Percentiles rank a stretch among this genome's conserved stretches.
Evolutionary conservation across 2,113 vertebrate genomes (phyloP).

Genomic region (Eulemur macaco): DNA sequence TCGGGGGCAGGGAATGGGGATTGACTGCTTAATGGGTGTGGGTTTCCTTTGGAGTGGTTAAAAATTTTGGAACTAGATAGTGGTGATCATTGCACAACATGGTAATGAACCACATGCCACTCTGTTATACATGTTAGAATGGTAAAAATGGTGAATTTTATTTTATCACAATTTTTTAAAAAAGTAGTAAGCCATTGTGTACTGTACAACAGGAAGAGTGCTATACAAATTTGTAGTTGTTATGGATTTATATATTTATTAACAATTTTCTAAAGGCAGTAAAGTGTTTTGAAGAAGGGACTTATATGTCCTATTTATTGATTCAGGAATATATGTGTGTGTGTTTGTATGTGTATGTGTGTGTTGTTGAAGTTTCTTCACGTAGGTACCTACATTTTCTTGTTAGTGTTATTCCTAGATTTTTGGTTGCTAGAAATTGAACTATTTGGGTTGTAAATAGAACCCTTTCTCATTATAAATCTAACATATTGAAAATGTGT

Average conservation of each 20-base stretch:
- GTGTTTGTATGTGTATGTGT: too few relatives aligned
- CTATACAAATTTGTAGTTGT: not conserved
- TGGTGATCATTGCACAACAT: not conserved
- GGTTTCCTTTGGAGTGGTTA: not conserved
- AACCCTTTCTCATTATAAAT: not conserved
- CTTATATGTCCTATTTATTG: not conserved
- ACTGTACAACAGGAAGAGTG: not conserved
- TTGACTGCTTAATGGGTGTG: too few relatives aligned
- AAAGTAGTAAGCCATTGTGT: not conserved
- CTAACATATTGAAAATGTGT: not conserved
- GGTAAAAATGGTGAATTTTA: not conserved
- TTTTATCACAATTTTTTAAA: not conserved
- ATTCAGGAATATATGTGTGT: not conserved
- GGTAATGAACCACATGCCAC: not conserved
- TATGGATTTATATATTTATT: not conserved
- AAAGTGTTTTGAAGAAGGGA: not conserved
- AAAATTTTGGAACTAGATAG: not conserved
- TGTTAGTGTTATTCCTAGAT: not conserved
- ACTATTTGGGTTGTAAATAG: not conserved
- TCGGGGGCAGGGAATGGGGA: too few relatives aligned
- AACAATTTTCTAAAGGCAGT: not conserved
- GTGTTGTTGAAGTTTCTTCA: not conserved
- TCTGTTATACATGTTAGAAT: not conserved
- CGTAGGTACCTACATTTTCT: not conserved
- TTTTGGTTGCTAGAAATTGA: not conserved